Evolutionary conservation across 2,113 vertebrate genomes (phyloP).

Genomic region (Ciconia maguari): DNA sequence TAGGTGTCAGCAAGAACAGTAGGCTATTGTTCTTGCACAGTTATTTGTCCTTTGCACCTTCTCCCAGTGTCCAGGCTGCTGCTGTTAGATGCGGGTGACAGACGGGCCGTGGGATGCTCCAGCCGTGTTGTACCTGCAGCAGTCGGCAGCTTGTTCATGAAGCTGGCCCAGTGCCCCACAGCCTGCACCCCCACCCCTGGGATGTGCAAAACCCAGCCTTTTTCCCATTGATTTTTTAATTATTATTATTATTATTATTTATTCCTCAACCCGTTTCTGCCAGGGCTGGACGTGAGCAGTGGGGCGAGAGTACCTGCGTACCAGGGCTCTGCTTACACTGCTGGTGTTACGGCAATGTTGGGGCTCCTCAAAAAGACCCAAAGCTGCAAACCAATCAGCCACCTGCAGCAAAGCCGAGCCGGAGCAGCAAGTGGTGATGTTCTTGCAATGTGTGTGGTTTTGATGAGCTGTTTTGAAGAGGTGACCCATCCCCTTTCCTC

Average conservation of each 20-base stretch:
- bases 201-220: neutral
- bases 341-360: rapidly evolving
- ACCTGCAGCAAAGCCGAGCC: neutral
- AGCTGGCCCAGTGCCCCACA: neutral
- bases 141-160: neutral
- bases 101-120: neutral
- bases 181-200: neutral
- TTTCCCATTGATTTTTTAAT: neutral
- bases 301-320: neutral
- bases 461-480: neutral
- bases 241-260: too few species aligned
- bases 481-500: neutral
- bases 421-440: rapidly evolving
- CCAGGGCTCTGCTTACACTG: neutral
- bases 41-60: neutral
- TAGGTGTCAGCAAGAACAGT: too few species aligned
- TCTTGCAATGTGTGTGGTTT: neutral
- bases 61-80: rapidly evolving
- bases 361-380: neutral
- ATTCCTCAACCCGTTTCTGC: neutral
- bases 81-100: neutral
- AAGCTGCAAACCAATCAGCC: neutral
- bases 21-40: too few species aligned
- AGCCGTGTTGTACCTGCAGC: neutral
- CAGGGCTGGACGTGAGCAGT: neutral